Evolutionary conservation across 2,888 invertebrate genomes (phyloP).

Genomic region (Eupelmus urozonus): DNA sequence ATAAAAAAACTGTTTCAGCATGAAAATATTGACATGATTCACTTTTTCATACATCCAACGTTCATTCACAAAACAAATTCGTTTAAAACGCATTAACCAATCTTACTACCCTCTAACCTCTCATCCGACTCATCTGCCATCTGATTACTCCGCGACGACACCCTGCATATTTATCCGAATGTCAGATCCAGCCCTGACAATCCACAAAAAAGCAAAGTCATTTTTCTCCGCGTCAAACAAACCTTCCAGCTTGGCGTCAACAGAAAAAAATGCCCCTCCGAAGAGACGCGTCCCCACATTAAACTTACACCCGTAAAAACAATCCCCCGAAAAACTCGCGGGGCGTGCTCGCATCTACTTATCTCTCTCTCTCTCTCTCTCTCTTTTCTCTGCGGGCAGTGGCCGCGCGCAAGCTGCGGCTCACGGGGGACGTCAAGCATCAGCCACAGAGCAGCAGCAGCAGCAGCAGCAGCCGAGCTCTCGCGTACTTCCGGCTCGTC

Average conservation of each 20-base stretch:
- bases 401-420: neutral
- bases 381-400: neutral
- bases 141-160: too few species aligned
- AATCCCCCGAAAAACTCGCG: neutral
- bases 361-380: neutral
- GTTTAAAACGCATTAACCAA: too few species aligned
- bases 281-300: too few species aligned
- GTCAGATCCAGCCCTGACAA: too few species aligned
- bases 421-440: slow-evolving; percentile 21
- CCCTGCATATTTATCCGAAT: too few species aligned
- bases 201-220: neutral
- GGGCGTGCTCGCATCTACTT: slow-evolving; percentile 1
- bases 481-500: slow-evolving; percentile 71
- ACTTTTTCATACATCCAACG: too few species aligned
- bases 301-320: neutral
- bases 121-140: too few species aligned
- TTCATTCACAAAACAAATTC: too few species aligned
- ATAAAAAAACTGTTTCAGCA: too few species aligned
- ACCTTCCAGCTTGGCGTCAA: neutral
- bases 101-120: too few species aligned
- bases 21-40: too few species aligned
- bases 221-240: slow-evolving; percentile 10
- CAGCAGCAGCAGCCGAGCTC: slow-evolving; percentile 1
- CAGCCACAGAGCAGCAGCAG: neutral
- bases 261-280: neutral